These are phyloP conservation scores for Gymnothorax javanicus DNA, from an alignment of 2,797 vertebrate species.

Conservation along the genomic window DNA sequence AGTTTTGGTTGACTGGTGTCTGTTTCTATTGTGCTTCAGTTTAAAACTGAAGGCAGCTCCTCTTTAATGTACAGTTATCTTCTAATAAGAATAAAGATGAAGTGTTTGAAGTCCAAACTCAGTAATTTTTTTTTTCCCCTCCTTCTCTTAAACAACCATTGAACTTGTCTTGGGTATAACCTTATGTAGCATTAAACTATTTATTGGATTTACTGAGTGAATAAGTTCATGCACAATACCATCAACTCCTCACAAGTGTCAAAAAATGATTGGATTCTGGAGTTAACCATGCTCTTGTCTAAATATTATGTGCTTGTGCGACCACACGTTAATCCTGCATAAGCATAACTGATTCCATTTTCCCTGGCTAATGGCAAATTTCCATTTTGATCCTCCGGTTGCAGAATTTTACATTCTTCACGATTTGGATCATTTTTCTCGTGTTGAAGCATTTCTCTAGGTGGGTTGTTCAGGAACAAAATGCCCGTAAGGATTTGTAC, in stretches of 20 bases:
- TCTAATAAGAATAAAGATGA: conserved; percentile 86
- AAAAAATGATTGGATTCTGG: background rate
- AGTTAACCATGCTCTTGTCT: background rate
- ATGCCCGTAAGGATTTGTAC: background rate
- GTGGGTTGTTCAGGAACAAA: background rate
- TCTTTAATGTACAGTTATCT: conserved; percentile 85
- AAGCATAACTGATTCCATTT: no score
- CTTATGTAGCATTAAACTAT: background rate
- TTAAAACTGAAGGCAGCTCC: conserved; percentile 65
- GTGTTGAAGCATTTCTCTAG: background rate
- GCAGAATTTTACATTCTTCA: background rate
- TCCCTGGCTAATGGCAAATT: no score
- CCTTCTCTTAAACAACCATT: background rate
- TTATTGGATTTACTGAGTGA: background rate
- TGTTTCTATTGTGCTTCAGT: conserved; percentile 67
- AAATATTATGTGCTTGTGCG: background rate
- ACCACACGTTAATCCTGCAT: background rate
- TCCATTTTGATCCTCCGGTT: no score
- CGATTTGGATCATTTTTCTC: background rate
- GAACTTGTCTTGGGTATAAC: background rate
- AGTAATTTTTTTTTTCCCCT: background rate
- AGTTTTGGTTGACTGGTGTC: conserved; percentile 49
- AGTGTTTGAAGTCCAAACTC: conserved; percentile 65
- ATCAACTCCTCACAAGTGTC: background rate
- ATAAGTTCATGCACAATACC: background rate